Conservation (phyloP, 2,113 vertebrate genomes). For the Ictalurus furcatus region DNA sequence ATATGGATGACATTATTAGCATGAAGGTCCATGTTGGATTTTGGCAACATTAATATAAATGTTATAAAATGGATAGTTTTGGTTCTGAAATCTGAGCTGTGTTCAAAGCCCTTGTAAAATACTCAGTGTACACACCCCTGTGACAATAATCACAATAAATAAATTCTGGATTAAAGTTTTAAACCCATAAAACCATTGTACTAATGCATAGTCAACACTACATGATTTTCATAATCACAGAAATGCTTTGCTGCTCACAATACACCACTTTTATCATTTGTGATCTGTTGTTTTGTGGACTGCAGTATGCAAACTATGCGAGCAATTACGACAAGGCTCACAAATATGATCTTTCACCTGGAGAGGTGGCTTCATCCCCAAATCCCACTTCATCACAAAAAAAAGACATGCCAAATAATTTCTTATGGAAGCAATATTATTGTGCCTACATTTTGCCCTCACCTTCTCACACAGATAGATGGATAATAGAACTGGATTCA, state of each 20-base stretch:
- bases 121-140: not conserved
- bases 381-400: not conserved
- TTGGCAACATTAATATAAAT: not conserved
- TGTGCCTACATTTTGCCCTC: not conserved
- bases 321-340: not conserved
- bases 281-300: not conserved
- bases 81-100: not conserved
- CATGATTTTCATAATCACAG: not conserved
- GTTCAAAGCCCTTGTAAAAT: not conserved
- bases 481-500: not conserved
- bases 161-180: not conserved
- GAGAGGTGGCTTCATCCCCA: not conserved
- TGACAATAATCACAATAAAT: not conserved
- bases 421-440: not conserved
- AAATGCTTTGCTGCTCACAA: not conserved
- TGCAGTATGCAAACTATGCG: not conserved
- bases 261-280: not conserved
- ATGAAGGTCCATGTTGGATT: not conserved
- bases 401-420: not conserved
- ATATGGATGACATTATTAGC: not conserved
- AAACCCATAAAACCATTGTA: not conserved
- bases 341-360: not conserved
- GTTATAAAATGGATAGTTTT: not conserved
- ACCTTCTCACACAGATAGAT: not conserved
- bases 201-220: not conserved